phyloP scores from a whole-genome alignment of 2,888 invertebrate species.

The Ceramica pisi region DNA sequence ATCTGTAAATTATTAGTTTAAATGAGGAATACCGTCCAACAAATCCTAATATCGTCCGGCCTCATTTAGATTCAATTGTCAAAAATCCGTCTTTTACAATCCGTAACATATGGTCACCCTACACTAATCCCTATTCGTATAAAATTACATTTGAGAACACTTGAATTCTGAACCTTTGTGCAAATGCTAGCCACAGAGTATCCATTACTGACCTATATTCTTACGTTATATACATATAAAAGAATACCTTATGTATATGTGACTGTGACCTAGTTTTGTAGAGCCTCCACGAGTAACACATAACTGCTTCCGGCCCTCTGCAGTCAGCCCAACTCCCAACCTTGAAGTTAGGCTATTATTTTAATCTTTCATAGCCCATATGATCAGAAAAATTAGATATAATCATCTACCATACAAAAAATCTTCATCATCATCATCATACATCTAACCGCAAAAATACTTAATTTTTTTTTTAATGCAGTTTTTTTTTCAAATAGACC shows the following conservation, averaged over 20 bases:
- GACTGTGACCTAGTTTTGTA: slow-evolving; percentile 4
- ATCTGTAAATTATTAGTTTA: too few species aligned
- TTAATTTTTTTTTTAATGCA: too few species aligned
- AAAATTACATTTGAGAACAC: slow-evolving; percentile 64
- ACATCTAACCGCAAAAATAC: too few species aligned
- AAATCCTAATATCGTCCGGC: too few species aligned
- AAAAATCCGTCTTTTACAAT: not conserved
- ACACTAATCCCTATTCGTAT: slow-evolving; percentile 61
- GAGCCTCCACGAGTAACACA: not conserved
- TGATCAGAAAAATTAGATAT: not conserved
- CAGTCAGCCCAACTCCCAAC: not conserved
- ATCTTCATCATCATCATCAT: too few species aligned
- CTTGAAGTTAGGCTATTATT: not conserved
- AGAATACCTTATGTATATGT: not conserved
- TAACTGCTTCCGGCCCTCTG: not conserved
- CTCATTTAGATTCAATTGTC: too few species aligned
- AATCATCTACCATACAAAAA: too few species aligned
- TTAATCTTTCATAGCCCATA: not conserved
- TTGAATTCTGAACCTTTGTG: slow-evolving; percentile 51
- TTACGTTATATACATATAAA: slow-evolving; percentile 8
- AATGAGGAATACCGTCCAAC: too few species aligned
- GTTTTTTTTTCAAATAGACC: too few species aligned
- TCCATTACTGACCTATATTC: slow-evolving; percentile 48
- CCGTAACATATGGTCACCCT: slow-evolving; percentile 9
- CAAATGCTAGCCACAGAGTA: slow-evolving; percentile 33